Conservation (phyloP, 2,888 invertebrate genomes). For the Drosophila neotestacea region DNA sequence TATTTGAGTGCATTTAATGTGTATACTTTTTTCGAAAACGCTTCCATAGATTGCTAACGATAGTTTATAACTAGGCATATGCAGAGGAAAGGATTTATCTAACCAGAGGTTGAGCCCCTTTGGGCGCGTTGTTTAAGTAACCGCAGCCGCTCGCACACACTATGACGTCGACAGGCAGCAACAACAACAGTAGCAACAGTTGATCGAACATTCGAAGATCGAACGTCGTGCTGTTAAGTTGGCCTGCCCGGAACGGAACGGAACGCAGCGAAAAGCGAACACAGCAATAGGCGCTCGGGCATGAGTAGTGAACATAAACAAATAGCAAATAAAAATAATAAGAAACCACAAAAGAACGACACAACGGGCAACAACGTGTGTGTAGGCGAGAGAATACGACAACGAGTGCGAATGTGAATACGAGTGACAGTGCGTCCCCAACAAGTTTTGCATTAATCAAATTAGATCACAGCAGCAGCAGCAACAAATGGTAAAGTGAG, state of each 20-base stretch:
- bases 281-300: slow-evolving; percentile 45
- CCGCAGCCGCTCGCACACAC: slow-evolving; percentile 55
- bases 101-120: not conserved
- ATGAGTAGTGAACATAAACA: slow-evolving; percentile 52
- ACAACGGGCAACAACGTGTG: slow-evolving; percentile 25
- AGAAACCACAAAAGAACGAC: slow-evolving; percentile 44
- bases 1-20: too few relatives aligned
- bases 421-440: slow-evolving; percentile 58
- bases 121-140: slow-evolving; percentile 41
- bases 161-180: slow-evolving; percentile 58
- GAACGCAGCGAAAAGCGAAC: slow-evolving; percentile 39
- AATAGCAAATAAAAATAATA: slow-evolving; percentile 59
- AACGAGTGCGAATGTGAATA: slow-evolving; percentile 43
- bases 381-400: slow-evolving; percentile 46
- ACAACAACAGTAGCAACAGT: slow-evolving; percentile 66
- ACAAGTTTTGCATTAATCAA: slow-evolving; percentile 75
- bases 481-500: slow-evolving; percentile 52
- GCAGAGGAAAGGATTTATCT: not conserved
- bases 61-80: not conserved
- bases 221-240: slow-evolving; percentile 73
- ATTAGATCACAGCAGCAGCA: slow-evolving; percentile 65
- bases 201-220: slow-evolving; percentile 73
- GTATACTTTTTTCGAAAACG: too few relatives aligned
- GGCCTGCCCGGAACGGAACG: slow-evolving; percentile 60
- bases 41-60: not conserved